These are phyloP conservation scores for Connochaetes taurinus DNA, from an alignment of 2,113 vertebrate species.

Conservation along the genomic window DNA sequence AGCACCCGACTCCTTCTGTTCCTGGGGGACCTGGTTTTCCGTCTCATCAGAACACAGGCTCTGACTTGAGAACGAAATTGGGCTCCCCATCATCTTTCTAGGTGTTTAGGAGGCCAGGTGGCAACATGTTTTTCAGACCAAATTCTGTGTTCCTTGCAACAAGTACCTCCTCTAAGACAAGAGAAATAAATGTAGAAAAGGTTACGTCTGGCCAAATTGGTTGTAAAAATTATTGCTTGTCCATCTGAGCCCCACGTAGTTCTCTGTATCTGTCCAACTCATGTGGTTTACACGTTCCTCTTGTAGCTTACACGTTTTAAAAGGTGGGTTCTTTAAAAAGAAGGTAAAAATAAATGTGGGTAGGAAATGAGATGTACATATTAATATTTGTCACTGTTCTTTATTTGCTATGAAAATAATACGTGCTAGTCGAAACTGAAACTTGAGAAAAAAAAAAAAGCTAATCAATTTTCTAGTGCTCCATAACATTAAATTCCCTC, in stretches of 20 bases:
- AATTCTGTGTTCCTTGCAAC: not conserved
- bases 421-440: no score
- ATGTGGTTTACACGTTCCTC: rapidly evolving
- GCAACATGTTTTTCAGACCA: rapidly evolving
- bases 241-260: not conserved
- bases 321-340: not conserved
- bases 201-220: rapidly evolving
- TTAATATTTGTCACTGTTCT: not conserved
- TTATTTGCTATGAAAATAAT: not conserved
- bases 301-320: not conserved
- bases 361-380: not conserved
- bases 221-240: not conserved
- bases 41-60: rapidly evolving
- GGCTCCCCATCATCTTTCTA: rapidly evolving
- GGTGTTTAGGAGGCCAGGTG: not conserved
- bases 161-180: not conserved
- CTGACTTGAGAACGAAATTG: rapidly evolving
- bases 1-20: rapidly evolving
- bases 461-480: not conserved
- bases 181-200: not conserved
- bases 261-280: not conserved
- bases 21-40: not conserved
- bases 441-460: not conserved
- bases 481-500: not conserved
- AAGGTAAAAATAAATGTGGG: not conserved